phyloP scores from a whole-genome alignment of 1,140 invertebrate genomes.

The Copidosoma floridanum region DNA sequence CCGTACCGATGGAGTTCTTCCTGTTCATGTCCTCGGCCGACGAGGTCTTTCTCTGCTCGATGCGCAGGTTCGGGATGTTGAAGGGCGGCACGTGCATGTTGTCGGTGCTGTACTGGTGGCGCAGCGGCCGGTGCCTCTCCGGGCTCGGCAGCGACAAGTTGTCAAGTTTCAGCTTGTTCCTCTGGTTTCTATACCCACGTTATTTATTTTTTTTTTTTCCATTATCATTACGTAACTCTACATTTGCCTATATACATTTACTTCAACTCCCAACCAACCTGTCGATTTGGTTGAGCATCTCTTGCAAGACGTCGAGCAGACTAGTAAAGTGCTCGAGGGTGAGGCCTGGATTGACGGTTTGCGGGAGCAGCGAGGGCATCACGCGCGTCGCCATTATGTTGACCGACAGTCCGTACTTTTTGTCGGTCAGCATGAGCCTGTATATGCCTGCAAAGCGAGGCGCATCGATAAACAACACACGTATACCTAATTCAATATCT shows the following conservation, averaged over 20 bases:
- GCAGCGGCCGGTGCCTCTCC: conserved; percentile 71
- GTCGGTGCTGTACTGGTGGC: conserved; percentile 82
- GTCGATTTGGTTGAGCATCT: conserved; percentile 91
- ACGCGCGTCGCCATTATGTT: conserved; percentile 92
- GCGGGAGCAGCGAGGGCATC: conserved; percentile 88
- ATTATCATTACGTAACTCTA: not conserved
- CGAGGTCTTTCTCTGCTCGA: conserved; percentile 82
- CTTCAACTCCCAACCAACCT: conserved; percentile 45
- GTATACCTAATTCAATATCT: too few species aligned
- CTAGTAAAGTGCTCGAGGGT: conserved; percentile 87
- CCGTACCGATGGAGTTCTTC: conserved; percentile 73
- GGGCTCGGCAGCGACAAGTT: conserved; percentile 73
- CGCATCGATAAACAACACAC: too few species aligned
- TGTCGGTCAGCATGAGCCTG: conserved; percentile 86
- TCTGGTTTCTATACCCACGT: conserved; percentile 63
- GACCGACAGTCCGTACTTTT: conserved; percentile 87
- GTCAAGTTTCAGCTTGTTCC: conserved; percentile 80
- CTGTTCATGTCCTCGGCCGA: conserved; percentile 85
- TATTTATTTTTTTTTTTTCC: conserved; percentile 8
- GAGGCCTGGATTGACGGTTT: conserved; percentile 86
- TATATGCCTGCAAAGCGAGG: conserved; percentile 77
- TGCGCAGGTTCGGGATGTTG: conserved; percentile 80
- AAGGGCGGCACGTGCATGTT: conserved; percentile 82
- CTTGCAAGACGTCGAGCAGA: conserved; percentile 86
- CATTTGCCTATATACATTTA: not conserved